These are phyloP conservation scores for Pheosia tremula DNA, from an alignment of 2,888 invertebrate genomes.

Conservation along the genomic window DNA sequence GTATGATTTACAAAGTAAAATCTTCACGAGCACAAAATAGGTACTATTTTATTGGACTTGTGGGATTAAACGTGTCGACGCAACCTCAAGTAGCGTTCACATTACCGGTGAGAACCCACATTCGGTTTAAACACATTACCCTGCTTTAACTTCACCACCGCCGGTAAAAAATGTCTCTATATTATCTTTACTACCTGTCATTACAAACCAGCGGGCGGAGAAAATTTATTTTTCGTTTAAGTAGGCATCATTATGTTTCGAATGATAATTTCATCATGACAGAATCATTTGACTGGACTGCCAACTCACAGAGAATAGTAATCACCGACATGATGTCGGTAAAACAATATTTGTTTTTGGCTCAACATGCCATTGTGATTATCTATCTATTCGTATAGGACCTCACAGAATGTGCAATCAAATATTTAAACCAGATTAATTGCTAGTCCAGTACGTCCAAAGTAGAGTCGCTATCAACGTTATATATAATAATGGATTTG, in stretches of 20 bases:
- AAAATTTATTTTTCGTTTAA: slow-evolving; percentile 3
- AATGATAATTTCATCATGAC: slow-evolving; percentile 8
- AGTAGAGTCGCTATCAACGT: slow-evolving; percentile 51
- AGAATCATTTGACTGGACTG: slow-evolving; percentile 2
- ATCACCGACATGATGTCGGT: slow-evolving; percentile 29
- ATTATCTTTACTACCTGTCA: slow-evolving; percentile 2
- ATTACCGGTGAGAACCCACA: background rate
- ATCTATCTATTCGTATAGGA: slow-evolving; percentile 38
- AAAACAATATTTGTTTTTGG: slow-evolving; percentile 55
- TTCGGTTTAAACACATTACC: slow-evolving; percentile 7
- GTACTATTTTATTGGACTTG: background rate
- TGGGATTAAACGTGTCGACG: background rate
- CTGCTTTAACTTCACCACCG: slow-evolving; percentile 5
- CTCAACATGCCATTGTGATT: slow-evolving; percentile 48
- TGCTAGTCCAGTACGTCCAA: slow-evolving; percentile 42
- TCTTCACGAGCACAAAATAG: background rate
- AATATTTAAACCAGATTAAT: slow-evolving; percentile 53
- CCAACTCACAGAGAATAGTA: background rate
- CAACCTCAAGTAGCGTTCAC: background rate
- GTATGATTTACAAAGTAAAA: background rate
- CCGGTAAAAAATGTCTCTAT: slow-evolving; percentile 5
- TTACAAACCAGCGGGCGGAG: slow-evolving; percentile 6
- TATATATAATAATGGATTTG: slow-evolving; percentile 55
- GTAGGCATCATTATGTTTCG: background rate
- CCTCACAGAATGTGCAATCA: slow-evolving; percentile 43